Base-by-base conservation (phyloP, 1,140 invertebrate species). In the Drosophila varians region DNA sequence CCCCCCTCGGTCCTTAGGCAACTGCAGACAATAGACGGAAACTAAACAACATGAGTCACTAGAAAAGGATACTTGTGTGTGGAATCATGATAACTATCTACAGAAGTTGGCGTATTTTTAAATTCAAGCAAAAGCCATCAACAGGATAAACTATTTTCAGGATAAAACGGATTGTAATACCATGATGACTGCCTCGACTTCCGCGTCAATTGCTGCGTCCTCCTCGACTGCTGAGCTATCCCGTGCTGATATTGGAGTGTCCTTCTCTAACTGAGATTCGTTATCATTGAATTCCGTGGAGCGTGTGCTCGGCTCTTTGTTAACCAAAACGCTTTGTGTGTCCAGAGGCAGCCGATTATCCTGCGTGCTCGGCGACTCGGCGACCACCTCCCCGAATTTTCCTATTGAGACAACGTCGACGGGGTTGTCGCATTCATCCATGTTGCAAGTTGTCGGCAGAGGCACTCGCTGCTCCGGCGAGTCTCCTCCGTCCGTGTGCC, bases 381-480 rank as follows among this genome's bases (percentile, higher is more conserved):
- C 54, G 66, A 69, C 45, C 16, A 69, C 45, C 16, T 42, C 38
- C 16, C 28, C 5, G 42, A 48, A 47, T 61, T 64, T 64, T 18
- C 23, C 78, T 89, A 90, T 58, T 73, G 77, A 80, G 58, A 90
- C 78, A 60, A 90, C 89, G 36, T 38, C 36, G 72, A 90, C 80
- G 68, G 82, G 83, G 65, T 91, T 91, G 77, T 91, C 90, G 79
- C 90, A 91, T 90, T 91, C 90, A 90, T 91, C 90, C 90, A 91
- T 91, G 74, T 91, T 91, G 89, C 70, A 78, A 53, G 72, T 76
- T 54, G 75, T 58, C 66, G 60, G 74, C 71, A 64, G 69, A 34
- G 74, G 64, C 56, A 73, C 82, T 86, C 84, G 84, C 75, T 76
- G 2, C 23, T 34, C 34, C 69, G 45, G 77, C 77, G 79, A 73